These are phyloP conservation scores for Orchesella flavescens DNA, from an alignment of 2,888 invertebrate species.

Conservation along the genomic window DNA sequence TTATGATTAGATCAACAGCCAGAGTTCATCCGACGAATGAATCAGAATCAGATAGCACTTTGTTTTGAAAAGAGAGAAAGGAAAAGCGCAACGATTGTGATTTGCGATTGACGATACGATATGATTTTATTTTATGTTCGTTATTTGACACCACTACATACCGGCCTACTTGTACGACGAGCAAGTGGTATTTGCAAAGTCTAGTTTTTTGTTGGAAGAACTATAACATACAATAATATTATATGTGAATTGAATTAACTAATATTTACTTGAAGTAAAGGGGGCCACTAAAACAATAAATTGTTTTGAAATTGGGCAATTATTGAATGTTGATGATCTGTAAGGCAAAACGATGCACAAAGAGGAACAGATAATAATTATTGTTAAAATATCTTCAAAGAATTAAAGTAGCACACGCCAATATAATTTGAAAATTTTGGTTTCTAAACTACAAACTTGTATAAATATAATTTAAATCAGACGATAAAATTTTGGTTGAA, in stretches of 20 bases:
- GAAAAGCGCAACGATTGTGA: neutral
- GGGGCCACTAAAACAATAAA: neutral
- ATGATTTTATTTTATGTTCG: no score
- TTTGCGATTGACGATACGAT: neutral
- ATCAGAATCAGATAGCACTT: constrained; percentile 4
- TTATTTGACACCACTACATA: no score
- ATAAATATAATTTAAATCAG: no score
- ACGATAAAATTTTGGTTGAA: no score
- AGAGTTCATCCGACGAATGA: neutral
- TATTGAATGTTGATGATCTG: neutral
- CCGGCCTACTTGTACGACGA: neutral
- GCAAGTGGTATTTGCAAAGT: neutral
- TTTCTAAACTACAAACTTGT: constrained; percentile 25
- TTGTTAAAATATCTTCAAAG: neutral
- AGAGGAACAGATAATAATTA: neutral
- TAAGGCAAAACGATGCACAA: neutral
- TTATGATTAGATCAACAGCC: constrained; percentile 4
- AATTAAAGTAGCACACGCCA: constrained; percentile 1
- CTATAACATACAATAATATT: no score
- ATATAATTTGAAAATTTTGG: neutral
- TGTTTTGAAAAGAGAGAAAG: constrained; percentile 3
- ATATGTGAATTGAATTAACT: no score
- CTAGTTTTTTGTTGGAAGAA: neutral
- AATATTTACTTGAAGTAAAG: neutral
- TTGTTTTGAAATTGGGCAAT: neutral